phyloP scores from a whole-genome alignment of 2,797 vertebrate genomes.

The Otolemur crassicaudatus region DNA sequence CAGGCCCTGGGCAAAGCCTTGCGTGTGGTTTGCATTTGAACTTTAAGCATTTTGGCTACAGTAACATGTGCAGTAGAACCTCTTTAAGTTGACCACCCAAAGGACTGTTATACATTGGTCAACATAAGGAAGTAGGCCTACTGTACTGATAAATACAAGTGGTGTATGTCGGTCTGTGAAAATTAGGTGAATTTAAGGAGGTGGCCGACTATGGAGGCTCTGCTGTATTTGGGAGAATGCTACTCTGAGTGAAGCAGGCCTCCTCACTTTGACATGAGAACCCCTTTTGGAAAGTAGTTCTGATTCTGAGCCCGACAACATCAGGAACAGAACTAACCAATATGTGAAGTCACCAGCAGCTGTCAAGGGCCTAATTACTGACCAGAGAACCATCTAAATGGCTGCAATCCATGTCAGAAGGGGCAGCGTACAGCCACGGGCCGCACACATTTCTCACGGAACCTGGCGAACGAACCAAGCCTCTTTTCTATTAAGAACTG shows the following conservation, averaged over 20 bases:
- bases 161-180: no score
- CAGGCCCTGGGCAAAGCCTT: neutral
- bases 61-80: neutral
- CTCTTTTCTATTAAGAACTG: neutral
- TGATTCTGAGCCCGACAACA: neutral
- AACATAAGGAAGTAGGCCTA: no score
- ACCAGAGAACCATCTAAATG: neutral
- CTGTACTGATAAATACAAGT: no score
- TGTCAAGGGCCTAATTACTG: neutral
- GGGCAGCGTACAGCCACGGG: rapidly evolving
- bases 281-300: neutral
- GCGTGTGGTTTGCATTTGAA: rapidly evolving
- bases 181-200: no score
- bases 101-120: no score
- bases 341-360: neutral
- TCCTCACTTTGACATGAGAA: neutral
- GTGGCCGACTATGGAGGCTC: no score
- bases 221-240: neutral
- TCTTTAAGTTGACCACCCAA: no score
- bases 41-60: neutral
- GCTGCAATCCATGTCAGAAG: neutral
- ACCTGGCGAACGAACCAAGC: neutral
- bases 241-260: neutral
- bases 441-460: neutral
- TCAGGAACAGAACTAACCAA: neutral